These are phyloP conservation scores for Stomorhina lunata DNA, from an alignment of 2,888 invertebrate genomes.

Conservation along the genomic window DNA sequence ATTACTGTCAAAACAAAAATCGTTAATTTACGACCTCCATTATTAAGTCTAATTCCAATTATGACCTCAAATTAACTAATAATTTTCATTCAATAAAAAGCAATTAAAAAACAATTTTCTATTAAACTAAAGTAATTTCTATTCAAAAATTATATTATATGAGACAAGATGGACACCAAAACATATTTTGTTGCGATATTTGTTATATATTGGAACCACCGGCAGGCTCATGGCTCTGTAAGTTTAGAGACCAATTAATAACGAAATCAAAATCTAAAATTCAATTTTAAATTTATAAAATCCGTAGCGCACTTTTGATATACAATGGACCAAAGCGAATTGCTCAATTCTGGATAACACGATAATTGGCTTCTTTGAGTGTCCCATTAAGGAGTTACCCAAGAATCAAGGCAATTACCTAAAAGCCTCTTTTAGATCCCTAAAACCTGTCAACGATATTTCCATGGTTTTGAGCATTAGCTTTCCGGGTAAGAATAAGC, in stretches of 20 bases:
- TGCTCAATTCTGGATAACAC: neutral
- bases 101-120: constrained; percentile 19
- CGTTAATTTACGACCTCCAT: too few species aligned
- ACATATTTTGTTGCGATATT: neutral
- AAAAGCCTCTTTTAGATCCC: neutral
- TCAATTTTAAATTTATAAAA: neutral
- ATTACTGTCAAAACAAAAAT: too few species aligned
- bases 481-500: neutral
- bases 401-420: constrained; percentile 12
- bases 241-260: neutral
- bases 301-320: neutral
- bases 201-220: neutral
- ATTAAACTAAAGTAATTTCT: neutral
- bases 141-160: neutral
- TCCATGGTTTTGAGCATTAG: neutral
- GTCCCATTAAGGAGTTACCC: constrained; percentile 4
- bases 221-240: neutral
- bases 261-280: neutral
- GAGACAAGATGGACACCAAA: neutral
- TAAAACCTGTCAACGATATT: neutral
- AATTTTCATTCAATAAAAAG: constrained; percentile 3
- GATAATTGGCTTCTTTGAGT: neutral
- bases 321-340: neutral
- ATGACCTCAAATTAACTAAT: too few species aligned
- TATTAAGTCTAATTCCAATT: too few species aligned